phyloP scores from a whole-genome alignment of 1,140 invertebrate genomes.

The Gerris buenoi region DNA sequence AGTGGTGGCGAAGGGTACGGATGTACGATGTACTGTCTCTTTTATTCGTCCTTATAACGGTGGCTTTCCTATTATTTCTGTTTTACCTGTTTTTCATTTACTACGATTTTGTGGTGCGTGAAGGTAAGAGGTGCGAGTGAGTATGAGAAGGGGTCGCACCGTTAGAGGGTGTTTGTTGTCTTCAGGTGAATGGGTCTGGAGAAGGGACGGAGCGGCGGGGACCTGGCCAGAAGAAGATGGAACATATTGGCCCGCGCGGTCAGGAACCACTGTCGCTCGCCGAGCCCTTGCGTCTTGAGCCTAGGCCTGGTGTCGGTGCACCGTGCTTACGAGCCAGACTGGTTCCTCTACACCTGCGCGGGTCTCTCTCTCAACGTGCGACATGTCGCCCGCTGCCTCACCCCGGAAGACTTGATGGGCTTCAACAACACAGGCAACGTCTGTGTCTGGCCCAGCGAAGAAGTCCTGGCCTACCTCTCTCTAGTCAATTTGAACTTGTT shows the following conservation, averaged over 20 bases:
- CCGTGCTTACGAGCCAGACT: slow-evolving; percentile 27
- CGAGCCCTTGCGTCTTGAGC: slow-evolving; percentile 34
- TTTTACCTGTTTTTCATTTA: background rate
- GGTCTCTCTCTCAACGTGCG: slow-evolving; percentile 38
- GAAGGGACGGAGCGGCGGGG: slow-evolving; percentile 15
- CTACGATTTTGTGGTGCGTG: background rate
- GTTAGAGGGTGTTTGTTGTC: background rate
- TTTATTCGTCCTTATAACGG: background rate
- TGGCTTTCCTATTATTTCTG: background rate
- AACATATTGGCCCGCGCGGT: slow-evolving; percentile 49
- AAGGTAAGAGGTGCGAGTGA: background rate
- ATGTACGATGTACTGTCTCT: background rate
- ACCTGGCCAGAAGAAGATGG: slow-evolving; percentile 46
- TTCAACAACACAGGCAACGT: slow-evolving; percentile 87
- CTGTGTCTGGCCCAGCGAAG: slow-evolving; percentile 80
- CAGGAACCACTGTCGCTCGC: slow-evolving; percentile 27
- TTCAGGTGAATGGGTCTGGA: slow-evolving; percentile 12
- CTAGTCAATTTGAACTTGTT: slow-evolving; percentile 42
- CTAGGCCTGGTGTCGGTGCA: slow-evolving; percentile 36
- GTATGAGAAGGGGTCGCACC: too few species aligned
- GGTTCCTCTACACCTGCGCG: slow-evolving; percentile 32
- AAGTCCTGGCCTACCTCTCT: slow-evolving; percentile 57
- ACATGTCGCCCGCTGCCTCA: slow-evolving; percentile 42
- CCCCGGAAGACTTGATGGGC: slow-evolving; percentile 55
- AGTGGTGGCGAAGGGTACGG: background rate